Evolutionary conservation across 2,797 vertebrate genomes (phyloP).

Genomic region (Hemibagrus guttatus): DNA sequence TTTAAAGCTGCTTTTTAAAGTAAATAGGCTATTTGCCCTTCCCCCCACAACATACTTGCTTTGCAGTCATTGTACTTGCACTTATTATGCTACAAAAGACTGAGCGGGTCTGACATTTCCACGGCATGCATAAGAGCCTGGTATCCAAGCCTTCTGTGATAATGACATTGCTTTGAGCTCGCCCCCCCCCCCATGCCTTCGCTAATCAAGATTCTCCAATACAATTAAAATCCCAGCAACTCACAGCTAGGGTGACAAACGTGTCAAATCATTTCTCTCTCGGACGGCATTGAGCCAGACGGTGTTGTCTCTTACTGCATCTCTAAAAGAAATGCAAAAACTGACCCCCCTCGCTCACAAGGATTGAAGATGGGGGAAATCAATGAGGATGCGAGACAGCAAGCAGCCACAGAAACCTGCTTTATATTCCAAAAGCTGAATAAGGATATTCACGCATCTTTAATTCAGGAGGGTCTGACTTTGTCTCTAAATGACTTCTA

Average conservation of each 20-base stretch:
- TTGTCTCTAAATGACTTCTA: slow-evolving; percentile 64
- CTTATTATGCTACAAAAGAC: slow-evolving; percentile 98
- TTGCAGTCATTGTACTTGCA: slow-evolving; percentile 88
- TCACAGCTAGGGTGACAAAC: slow-evolving; percentile 77
- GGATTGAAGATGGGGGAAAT: slow-evolving; percentile 64
- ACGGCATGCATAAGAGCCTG: slow-evolving; percentile 81
- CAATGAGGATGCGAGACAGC: slow-evolving; percentile 63
- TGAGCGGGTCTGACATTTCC: slow-evolving; percentile 92
- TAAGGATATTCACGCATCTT: slow-evolving; percentile 63
- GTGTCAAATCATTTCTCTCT: slow-evolving; percentile 69
- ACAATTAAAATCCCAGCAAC: slow-evolving; percentile 88
- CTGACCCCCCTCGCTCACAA: slow-evolving; percentile 48
- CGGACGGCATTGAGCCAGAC: slow-evolving; percentile 53
- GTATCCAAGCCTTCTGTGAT: slow-evolving; percentile 78
- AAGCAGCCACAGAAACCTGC: slow-evolving; percentile 62
- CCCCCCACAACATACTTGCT: slow-evolving; percentile 84
- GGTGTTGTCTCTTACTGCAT: slow-evolving; percentile 54
- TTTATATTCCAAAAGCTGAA: slow-evolving; percentile 70
- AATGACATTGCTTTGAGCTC: slow-evolving; percentile 86
- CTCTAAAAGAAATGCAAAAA: slow-evolving; percentile 61
- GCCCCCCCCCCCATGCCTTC: slow-evolving; percentile 83
- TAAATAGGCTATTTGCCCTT: slow-evolving; percentile 85
- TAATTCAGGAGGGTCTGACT: slow-evolving; percentile 66
- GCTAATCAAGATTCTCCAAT: slow-evolving; percentile 90
- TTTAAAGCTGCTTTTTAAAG: slow-evolving; percentile 81